phyloP scores from a whole-genome alignment of 2,797 vertebrate genomes.

The Falco rusticolus region DNA sequence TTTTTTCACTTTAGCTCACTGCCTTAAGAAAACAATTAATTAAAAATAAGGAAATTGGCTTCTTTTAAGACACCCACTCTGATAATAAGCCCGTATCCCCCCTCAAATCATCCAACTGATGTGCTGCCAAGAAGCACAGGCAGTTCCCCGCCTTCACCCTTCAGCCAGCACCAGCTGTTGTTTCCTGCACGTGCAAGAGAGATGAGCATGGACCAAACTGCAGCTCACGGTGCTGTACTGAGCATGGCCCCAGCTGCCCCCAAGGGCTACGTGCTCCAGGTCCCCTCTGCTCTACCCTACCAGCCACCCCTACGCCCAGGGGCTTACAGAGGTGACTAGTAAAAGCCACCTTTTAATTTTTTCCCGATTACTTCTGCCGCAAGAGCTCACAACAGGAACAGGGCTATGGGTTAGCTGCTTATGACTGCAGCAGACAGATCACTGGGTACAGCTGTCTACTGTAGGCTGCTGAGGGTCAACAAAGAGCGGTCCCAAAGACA shows the following conservation, averaged over 20 bases:
- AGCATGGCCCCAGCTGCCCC: background rate
- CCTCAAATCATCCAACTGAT: background rate
- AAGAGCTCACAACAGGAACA: background rate
- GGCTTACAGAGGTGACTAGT: background rate
- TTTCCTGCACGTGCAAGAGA: background rate
- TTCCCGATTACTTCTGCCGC: background rate
- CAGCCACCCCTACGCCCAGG: background rate
- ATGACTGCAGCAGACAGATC: fast-evolving
- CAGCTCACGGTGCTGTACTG: fast-evolving
- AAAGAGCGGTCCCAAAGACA: background rate
- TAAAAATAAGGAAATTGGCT: background rate
- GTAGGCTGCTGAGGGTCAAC: background rate
- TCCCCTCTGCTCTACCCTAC: background rate
- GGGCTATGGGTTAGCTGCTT: background rate
- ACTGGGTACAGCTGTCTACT: background rate
- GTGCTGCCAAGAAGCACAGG: background rate
- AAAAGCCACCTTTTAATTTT: background rate
- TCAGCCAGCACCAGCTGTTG: background rate
- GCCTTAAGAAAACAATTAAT: background rate
- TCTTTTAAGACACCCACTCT: background rate
- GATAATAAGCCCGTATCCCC: background rate
- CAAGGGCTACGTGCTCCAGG: background rate
- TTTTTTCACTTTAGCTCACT: background rate
- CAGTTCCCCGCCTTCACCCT: background rate
- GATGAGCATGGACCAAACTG: fast-evolving